Base-by-base conservation (phyloP, 2,113 vertebrate species). In the Labrus mixtus region DNA sequence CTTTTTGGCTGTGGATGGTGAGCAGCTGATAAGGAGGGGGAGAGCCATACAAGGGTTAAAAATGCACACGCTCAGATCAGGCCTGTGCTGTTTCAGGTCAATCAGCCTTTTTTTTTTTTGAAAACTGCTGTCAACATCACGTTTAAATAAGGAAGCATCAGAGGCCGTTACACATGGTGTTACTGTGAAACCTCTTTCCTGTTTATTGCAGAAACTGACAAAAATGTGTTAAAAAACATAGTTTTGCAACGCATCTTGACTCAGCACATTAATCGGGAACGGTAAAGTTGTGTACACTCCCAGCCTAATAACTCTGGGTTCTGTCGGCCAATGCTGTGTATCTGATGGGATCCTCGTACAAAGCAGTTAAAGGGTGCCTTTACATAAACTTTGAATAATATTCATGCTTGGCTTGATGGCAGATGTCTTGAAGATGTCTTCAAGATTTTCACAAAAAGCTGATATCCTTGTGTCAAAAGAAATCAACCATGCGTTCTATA, bases 11-110 rank as follows among this genome's bases (percentile, higher is more conserved):
- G 58, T 55, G 62, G 64, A 48, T 51, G 59, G 70, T 58, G 19
- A 69, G 12, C 77, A 81, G 66, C 67, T 81, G 23, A 78, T 78
- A 72, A 48, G 54, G 36, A 50, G 68, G 25, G 60, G 25, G 56
- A 51, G 62, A 51, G 62, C 3, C 1, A 8, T 16, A 17, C 9
- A 64, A 56, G 20, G 56, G 59, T 25, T 3, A 12, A 15, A 15
- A 8, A 13, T 13, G 37, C 60, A 68, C 62, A 73, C 73, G 81
- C 51, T 83, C 76, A 22, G 70, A 68, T 73, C 60, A 53, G n/a
- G 25, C 54, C 57, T 68, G 1, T 53, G 15, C 51, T 67, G 50
- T 12, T 50, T 51, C 50, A 12, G 64, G 46, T 73, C 66, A 51
- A 25, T 79, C 57, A 15, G 37, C 12, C 43, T 8, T 50, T 48